Conservation (phyloP, 2,888 invertebrate genomes). For the Tryphoninae sp. region DNA sequence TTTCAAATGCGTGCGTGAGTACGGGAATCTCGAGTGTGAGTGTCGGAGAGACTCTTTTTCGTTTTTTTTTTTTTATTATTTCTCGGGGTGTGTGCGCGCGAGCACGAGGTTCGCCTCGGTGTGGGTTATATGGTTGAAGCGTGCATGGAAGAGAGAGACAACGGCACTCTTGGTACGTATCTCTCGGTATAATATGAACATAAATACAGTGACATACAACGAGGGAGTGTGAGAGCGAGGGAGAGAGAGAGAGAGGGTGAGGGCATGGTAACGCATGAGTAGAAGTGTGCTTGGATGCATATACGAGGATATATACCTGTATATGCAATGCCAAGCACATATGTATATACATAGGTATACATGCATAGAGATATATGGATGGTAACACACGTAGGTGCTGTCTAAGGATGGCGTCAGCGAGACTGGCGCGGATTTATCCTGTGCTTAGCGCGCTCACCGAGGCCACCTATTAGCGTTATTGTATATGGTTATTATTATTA, state of each 20-base stretch:
- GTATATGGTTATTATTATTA: slow-evolving; percentile 73
- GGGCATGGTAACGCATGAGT: slow-evolving; percentile 46
- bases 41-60: neutral
- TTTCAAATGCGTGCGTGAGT: slow-evolving; percentile 30
- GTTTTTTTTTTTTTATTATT: neutral
- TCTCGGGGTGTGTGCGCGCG: neutral
- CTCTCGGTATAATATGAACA: slow-evolving; percentile 59
- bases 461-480: slow-evolving; percentile 74
- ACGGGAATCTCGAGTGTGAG: slow-evolving; percentile 25
- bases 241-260: slow-evolving; percentile 9
- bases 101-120: neutral
- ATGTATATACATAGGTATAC: neutral
- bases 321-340: neutral
- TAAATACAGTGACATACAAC: slow-evolving; percentile 59
- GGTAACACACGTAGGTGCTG: slow-evolving; percentile 57
- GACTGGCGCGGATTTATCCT: slow-evolving; percentile 70
- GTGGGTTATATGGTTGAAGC: neutral
- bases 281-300: slow-evolving; percentile 51
- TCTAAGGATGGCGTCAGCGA: slow-evolving; percentile 69
- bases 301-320: slow-evolving; percentile 51
- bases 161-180: slow-evolving; percentile 57
- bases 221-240: slow-evolving; percentile 10
- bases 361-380: slow-evolving; percentile 19
- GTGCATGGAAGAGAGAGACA: slow-evolving; percentile 45
- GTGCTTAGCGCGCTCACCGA: slow-evolving; percentile 64